Base-by-base conservation (phyloP, 2,797 vertebrate species). In the Crypturellus tataupa region DNA sequence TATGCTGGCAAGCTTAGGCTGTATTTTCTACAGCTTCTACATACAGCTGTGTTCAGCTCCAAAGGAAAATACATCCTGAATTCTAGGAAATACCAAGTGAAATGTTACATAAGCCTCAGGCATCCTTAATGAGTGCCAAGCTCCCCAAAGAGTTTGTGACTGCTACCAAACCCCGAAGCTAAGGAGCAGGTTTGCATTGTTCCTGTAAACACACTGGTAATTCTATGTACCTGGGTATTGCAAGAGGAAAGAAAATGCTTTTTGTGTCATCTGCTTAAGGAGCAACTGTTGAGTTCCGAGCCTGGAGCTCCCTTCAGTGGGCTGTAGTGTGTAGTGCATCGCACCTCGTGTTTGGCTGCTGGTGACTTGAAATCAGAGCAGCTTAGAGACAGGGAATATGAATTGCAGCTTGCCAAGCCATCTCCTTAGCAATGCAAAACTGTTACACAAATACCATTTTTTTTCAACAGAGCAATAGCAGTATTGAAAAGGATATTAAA, bases 271-370 rank as follows among this genome's bases (percentile, higher is more conserved):
- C 16, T 4, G 4, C 39, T 18, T 6, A 5, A 20, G 10, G 8
- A 25, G 51, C 16, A 18, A 10, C 47, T 3, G 23, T 47, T 42
- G 37, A 94, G 96, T 40, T 11, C 65, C 78, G 91, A 87, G 89
- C 95, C 94, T 97, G 94, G 97, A 97, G 97, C 85, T 94, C 97
- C 98, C 58, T 95, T 31, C 16, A 90, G 98, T 97, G 97, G 96
- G 42, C 2, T 0, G 12, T 47, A 9, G 5, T 1, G 31, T 14
- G 82, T 31, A 86, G 65, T 87, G 82, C 96, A 91, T 1, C 1
- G 10, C 31, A 4, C 13, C 49, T 3, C 6, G 10, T 2, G 3
- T 33, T 12, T 0, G 16, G 19, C 40, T 21, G n/a, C 51, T 2
- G 14, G 7, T 0, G 35, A 3, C 47, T 15, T 15, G 31, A 16